Evolutionary conservation across 2,797 vertebrate genomes (phyloP).

Genomic region (Microchirus variegatus): DNA sequence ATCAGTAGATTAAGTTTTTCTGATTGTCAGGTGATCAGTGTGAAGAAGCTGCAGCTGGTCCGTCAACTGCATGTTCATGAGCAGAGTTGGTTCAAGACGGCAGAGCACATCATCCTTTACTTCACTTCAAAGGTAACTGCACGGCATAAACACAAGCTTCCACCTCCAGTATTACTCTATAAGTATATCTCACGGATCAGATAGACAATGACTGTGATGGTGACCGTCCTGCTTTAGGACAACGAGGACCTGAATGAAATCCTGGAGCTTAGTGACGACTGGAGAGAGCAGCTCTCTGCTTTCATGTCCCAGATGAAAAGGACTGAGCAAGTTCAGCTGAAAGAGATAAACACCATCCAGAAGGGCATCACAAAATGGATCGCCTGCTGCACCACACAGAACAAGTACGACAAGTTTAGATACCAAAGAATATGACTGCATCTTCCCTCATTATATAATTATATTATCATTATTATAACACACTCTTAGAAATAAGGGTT

Average conservation of each 20-base stretch:
- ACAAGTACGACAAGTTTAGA: conserved; percentile 62
- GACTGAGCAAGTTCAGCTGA: conserved; percentile 68
- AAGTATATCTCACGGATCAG: neutral
- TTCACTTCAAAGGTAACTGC: conserved; percentile 81
- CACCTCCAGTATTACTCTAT: neutral
- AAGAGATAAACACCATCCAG: conserved; percentile 66
- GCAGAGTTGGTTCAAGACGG: conserved; percentile 82
- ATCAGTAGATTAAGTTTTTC: conserved; percentile 21
- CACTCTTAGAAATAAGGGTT: no score
- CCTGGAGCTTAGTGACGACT: conserved; percentile 72
- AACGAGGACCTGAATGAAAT: conserved; percentile 77
- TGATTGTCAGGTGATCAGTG: conserved; percentile 82
- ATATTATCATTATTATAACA: no score
- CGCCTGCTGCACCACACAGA: conserved; percentile 55
- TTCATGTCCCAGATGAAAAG: conserved; percentile 70
- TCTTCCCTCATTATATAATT: neutral
- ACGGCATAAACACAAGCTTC: neutral
- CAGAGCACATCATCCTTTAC: conserved; percentile 79
- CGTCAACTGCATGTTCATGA: conserved; percentile 80
- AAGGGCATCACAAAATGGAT: conserved; percentile 76
- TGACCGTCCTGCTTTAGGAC: conserved; percentile 76
- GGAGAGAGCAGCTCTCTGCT: conserved; percentile 70
- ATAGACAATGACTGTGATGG: conserved; percentile 14
- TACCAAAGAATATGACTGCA: neutral
- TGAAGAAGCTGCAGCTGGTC: conserved; percentile 83